Evolutionary conservation across 2,797 vertebrate species (phyloP), one percentile per base, ranked within the genome.

Genomic region (Pseudomugil gertrudae): DNA sequence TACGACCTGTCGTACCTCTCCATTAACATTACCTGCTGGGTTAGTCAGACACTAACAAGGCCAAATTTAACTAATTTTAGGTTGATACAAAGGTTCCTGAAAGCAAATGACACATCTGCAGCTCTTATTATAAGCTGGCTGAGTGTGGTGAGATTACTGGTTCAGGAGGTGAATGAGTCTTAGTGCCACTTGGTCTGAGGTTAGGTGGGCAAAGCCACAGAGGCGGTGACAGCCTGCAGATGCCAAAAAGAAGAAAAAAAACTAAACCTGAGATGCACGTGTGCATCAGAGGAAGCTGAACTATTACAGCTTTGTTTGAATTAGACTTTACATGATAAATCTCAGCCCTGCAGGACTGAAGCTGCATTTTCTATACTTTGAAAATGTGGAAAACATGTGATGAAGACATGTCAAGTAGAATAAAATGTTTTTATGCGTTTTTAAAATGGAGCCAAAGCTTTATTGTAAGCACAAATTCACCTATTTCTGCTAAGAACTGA

Each of bases 151-250:
- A 40, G 74, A 79, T 79, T 72, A 72, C 55, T 69, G 66, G 65
- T 64, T 72, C 35, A 66, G 59, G 60, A 74, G 61, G 32, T 66
- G 57, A 63, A 52, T 24, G 72, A 73, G 63, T 70, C 17, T 3
- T 57, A 26, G 69, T 32, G 85, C 71, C 74, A 81, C 74, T 19
- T 64, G 76, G 70, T 61, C 57, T 73, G 85, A 73, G 79, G 85
- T 74, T 5, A n/a, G 40, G 59, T 61, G 67, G 63, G 54, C 68
- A 57, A 75, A 80, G 67, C 58, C 61, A 57, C 64, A 66, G 48
- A 68, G 51, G 65, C 79, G 67, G 60, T 56, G 57, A 59, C 66
- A 21, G 69, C 70, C 55, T 65, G 59, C 52, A 67, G 57, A 62
- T 53, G 69, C 59, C 60, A 59, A 45, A 61, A 27, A 43, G 3